Percentiles rank a stretch among this genome's conserved stretches.
Evolutionary conservation across 2,797 vertebrate species (phyloP).

Genomic region (Parauchenoglanis ngamensis): DNA sequence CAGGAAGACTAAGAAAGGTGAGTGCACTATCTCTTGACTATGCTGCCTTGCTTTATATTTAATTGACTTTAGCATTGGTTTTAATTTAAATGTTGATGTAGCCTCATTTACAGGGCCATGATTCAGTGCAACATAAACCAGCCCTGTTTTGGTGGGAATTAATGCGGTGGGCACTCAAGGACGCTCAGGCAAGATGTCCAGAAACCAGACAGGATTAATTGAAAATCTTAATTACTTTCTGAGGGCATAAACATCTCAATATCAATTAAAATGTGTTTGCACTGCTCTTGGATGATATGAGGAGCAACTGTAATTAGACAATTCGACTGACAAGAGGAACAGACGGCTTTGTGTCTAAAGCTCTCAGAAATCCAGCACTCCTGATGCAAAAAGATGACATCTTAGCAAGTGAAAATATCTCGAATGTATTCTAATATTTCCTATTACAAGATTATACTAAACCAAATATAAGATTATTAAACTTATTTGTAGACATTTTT

Average conservation of each 20-base stretch:
- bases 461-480: no score
- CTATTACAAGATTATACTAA: background rate
- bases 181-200: slow-evolving; percentile 80
- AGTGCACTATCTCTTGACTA: slow-evolving; percentile 55
- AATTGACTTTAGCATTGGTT: slow-evolving; percentile 73
- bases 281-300: slow-evolving; percentile 79
- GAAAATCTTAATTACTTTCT: slow-evolving; percentile 87
- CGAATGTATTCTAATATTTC: background rate
- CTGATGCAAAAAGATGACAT: background rate
- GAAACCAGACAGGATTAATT: slow-evolving; percentile 85
- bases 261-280: slow-evolving; percentile 85
- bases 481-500: background rate
- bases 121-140: slow-evolving; percentile 75
- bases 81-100: slow-evolving; percentile 79
- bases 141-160: slow-evolving; percentile 75
- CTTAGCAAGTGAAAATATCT: background rate
- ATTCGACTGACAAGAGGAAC: slow-evolving; percentile 76
- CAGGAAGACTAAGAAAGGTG: slow-evolving; percentile 29
- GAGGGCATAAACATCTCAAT: slow-evolving; percentile 85
- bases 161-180: slow-evolving; percentile 77
- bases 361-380: slow-evolving; percentile 69
- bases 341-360: slow-evolving; percentile 74
- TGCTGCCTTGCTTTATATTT: slow-evolving; percentile 64
- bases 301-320: slow-evolving; percentile 81
- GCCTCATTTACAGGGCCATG: slow-evolving; percentile 70